Base-by-base conservation (phyloP, 2,888 invertebrate species). In the Andrena haemorrhoa region DNA sequence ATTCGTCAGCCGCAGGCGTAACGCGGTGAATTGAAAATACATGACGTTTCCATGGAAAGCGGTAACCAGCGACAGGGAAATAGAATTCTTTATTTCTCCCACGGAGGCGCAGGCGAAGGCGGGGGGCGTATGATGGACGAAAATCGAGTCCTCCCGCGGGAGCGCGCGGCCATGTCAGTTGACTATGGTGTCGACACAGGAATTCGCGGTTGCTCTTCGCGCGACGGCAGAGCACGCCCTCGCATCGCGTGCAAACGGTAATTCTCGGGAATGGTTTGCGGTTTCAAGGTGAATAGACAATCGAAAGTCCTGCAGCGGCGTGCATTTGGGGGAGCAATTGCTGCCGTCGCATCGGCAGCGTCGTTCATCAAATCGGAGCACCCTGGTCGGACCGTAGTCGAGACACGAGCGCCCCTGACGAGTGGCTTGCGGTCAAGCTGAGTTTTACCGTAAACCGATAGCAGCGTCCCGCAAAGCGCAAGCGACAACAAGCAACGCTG, bases 281-380 rank as follows among this genome's bases (percentile, higher is more conserved):
- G 79, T 84, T 74, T 78, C 80, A 79, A 82, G 79, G 82, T 69
- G 84, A 80, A 79, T 68, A 66, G 75, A 86, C 70, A 72, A 72
- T 71, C 79, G 84, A 78, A 82, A 84, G 85, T 79, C 66, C 66
- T 84, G 69, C 29, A 72, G 53, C 33, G 53, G 16, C 75, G 53
- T 41, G 26, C 49, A 76, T 69, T 65, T 35, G 53, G 26, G 51
- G 53, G 60, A 16, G 64, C 65, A 69, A 72, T 71, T 69, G 71
- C 60, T 72, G 60, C 61, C 63, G 76, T 76, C 60, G 35, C 60
- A 74, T 75, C 74, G 79, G 78, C 79, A 78, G 12, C 20, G 72
- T 80, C 77, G 65, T 79, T 68, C 61, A 73, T 86, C 79, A 82
- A 82, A 71, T 79, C 69, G 51, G 65, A 61, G 53, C 77, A 33